Base-by-base conservation (phyloP, 2,888 invertebrate genomes). In the Callyntrura sp. region DNA sequence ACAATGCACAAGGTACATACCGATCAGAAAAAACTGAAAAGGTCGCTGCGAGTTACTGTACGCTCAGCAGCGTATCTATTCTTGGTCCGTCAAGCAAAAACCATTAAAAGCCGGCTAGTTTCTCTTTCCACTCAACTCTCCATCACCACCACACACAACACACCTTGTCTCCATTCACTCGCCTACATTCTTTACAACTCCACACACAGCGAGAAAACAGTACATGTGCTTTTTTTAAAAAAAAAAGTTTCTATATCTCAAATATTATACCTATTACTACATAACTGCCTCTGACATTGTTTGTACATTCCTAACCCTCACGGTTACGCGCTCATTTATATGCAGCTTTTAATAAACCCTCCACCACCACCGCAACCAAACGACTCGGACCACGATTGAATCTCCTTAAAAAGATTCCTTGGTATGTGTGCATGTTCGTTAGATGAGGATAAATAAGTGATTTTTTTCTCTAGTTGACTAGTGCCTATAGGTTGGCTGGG, bases 91-190 rank as follows among this genome's bases (percentile, higher is more conserved):
- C 23, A 35, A n/a, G 17, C n/a, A 43, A 45, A 73, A 28, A 55
- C 5, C 20, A 51, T 12, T 28, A 76, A 89, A n/a, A 85, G 90
- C 90, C 90, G 90, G 90, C 48, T 85, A 48, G 35, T 79, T 70
- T 48, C 51, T 76, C 25, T 55, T 20, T 76, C 9, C 14, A 25
- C 20, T 25, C 55, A 48, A 12, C 78, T 23, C 28, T 68, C 25
- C 55, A 6, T 35, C 45, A 5, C 65, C 25, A 28, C 48, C 48
- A 23, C 48, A 23, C 48, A 25, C 48, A 35, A 35, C 35, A 35
- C 35, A 35, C 35, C 35, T 35, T 35, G 35, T 35, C 35, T 35
- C 35, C 35, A 35, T 35, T 35, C 35, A 35, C 35, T 35, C 35
- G 35, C 12, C 12, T 35, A 35, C 25, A 65, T 65, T 51, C 11